Evolutionary conservation across 2,797 vertebrate species (phyloP).

Genomic region (Chromobotia macracanthus): DNA sequence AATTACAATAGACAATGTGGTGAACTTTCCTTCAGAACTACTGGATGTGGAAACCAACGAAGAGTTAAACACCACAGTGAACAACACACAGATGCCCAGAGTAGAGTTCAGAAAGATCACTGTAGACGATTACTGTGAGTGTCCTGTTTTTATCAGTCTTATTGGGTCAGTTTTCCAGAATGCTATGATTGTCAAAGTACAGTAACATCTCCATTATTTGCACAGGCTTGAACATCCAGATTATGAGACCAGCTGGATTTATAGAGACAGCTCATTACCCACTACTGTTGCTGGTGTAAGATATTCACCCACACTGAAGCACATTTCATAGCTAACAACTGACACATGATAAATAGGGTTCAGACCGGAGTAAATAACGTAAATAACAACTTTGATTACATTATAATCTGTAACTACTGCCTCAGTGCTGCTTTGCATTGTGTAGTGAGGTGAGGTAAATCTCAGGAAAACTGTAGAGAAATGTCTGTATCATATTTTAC

Average conservation of each 20-base stretch:
- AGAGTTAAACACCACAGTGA: conserved; percentile 77
- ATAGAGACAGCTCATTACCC: conserved; percentile 85
- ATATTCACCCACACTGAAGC: conserved; percentile 53
- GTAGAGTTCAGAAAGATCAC: conserved; percentile 83
- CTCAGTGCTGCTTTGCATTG: too few species aligned
- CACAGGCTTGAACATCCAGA: conserved; percentile 83
- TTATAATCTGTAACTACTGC: not conserved
- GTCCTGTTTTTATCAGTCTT: not conserved
- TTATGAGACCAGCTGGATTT: conserved; percentile 92
- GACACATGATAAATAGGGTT: not conserved
- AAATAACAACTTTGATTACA: too few species aligned
- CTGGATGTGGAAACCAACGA: conserved; percentile 89
- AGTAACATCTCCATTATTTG: not conserved
- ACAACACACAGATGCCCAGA: conserved; percentile 89
- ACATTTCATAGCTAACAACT: not conserved
- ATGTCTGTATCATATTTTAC: too few species aligned
- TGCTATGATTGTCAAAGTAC: not conserved
- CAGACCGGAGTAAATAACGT: not conserved
- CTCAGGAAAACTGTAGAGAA: too few species aligned
- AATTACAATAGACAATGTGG: too few species aligned
- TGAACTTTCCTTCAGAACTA: conserved; percentile 78
- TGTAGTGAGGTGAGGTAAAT: too few species aligned
- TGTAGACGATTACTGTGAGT: conserved; percentile 91
- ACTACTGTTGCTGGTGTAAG: conserved; percentile 93
- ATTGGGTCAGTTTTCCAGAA: not conserved